Percentiles rank a stretch among this genome's conserved stretches.
These are phyloP conservation scores for Pelobates fuscus DNA, from an alignment of 2,113 vertebrate genomes.

Conservation along the genomic window DNA sequence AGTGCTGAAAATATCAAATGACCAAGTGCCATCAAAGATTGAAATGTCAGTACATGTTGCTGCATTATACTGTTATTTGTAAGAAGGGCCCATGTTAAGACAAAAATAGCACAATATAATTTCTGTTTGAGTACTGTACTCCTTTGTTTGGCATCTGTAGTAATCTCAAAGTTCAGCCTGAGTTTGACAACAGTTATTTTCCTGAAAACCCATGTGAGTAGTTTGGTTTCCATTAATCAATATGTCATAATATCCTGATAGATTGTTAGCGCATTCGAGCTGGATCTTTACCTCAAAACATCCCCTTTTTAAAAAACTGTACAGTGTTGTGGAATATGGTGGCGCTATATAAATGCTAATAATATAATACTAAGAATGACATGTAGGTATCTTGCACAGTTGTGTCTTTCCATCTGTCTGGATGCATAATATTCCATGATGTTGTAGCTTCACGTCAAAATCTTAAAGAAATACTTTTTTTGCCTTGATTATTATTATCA, in stretches of 20 bases:
- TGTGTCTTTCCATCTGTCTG: conserved; percentile 60
- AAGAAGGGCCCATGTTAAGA: conserved; percentile 3
- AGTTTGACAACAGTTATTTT: conserved; percentile 57
- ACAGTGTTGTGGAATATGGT: no score
- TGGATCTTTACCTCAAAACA: no score
- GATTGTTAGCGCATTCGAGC: no score
- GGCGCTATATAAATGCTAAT: no score
- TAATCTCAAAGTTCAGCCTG: conserved; percentile 62
- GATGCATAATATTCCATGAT: conserved; percentile 44
- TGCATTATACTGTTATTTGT: conserved; percentile 26
- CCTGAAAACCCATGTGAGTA: conserved; percentile 59
- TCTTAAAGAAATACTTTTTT: no score
- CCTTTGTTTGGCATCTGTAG: conserved; percentile 24
- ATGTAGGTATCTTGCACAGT: conserved; percentile 64
- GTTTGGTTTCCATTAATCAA: conserved; percentile 65
- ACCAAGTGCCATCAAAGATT: conserved; percentile 1
- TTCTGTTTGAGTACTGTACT: conserved; percentile 21
- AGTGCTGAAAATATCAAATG: conserved; percentile 18
- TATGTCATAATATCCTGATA: no score
- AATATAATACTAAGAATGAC: no score
- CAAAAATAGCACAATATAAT: neutral
- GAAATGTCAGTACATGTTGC: conserved; percentile 18
- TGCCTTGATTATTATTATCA: no score
- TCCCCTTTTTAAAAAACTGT: no score
- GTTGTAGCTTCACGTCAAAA: conserved; percentile 51